Evolutionary conservation across 2,113 vertebrate species (phyloP), one percentile per base, ranked within the genome.

Genomic region (Dryoscopus gambensis): DNA sequence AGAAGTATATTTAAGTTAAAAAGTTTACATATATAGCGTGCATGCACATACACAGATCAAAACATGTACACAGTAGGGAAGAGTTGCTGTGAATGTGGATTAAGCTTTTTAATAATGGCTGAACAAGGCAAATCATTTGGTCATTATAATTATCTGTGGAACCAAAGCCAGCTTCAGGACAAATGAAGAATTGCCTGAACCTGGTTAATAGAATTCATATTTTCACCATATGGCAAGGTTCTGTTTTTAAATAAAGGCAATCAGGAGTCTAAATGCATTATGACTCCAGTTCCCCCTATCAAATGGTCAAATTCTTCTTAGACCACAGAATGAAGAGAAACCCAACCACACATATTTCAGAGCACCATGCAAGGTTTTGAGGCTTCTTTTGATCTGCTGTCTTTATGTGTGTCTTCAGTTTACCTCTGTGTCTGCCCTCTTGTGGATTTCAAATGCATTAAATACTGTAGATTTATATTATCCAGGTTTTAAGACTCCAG

Each of bases 341-440:
- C 9, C 40, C 68, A 64, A 39, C 21, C n/a, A 46, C 37, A 25
- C 2, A 0, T 60, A n/a, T 77, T 86, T 77, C 21, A 44, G 39
- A 88, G 13, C 25, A 50, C 7, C 4, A 10, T 6, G 30, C 46
- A 35, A 13, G 6, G 14, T 82, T 35, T 89, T 63, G 49, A 70
- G 28, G 25, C 35, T 63, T 52, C 56, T 30, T 84, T 90, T 71
- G 42, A 25, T 76, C 33, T 67, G 9, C 33, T 59, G 21, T 63
- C 16, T 50, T 35, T 15, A 1, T 33, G 10, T n/a, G 8, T 71
- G 7, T 90, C 25, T 73, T 21, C 33, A 19, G 23, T 91, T 95
- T 56, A 94, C 81, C 57, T 75, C 17, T 65, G 11, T 57, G 83
- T 84, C 87, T 96, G 93, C 94, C 91, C 81, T 95, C 89, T 93